Base-by-base conservation (phyloP, 2,113 vertebrate species). In the Budorcas taxicolor region DNA sequence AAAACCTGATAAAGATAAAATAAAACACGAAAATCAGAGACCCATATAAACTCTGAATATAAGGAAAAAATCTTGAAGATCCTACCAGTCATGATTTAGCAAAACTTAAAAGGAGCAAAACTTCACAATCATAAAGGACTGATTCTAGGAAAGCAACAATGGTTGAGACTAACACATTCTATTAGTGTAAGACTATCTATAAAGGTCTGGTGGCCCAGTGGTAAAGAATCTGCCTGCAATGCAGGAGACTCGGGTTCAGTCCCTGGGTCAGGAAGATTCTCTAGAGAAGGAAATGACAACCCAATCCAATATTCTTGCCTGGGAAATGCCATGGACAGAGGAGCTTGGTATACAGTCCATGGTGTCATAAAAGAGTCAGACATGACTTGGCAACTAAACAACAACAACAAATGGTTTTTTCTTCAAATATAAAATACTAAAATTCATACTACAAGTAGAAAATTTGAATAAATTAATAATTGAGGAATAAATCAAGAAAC, bases 401-500 rank as follows among this genome's bases (percentile, higher is more conserved):
- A 71, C n/a, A 64, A 71, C n/a, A 71, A 40, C n/a, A 71, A 45
- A 45, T 45, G 45, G 71, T 5, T 47, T 93, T 90, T 88, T 57
- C 83, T 33, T 60, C 29, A 92, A 94, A 82, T 85, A 45, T 90
- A 97, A 95, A 97, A 91, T 95, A 92, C 76, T 92, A 87, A 94
- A 96, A 97, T 92, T 94, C 29, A 78, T 64, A 76, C 21, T 52
- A 43, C 21, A 95, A 94, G 43, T 85, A 58, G 58, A 94, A 90
- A 92, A 92, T 95, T 27, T 81, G 90, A 97, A 96, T 94, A 96
- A 97, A 93, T 96, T 91, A 89, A 89, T 78, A 92, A 88, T 19
- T 74, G 23, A 86, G 11, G 53, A 64, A 92, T 86, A 96, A 97
- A 97, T 80, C 89, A 45, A 95, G 83, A 67, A 97, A 95, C 62